phyloP scores from a whole-genome alignment of 23 tunicate species.

The Ascidia mentula region DNA sequence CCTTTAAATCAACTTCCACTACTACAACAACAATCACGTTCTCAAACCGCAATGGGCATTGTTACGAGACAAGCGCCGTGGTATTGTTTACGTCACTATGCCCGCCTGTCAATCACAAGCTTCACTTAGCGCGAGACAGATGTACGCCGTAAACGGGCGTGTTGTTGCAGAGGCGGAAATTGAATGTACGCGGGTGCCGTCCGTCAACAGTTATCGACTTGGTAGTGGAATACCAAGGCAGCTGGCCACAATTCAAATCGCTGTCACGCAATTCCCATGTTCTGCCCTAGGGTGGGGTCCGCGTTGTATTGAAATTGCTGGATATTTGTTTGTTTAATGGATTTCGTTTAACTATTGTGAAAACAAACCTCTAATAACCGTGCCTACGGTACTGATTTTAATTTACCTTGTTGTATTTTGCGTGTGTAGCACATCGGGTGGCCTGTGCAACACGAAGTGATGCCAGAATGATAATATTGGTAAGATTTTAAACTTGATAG shows the following conservation, averaged over 20 bases:
- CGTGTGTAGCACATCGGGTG: too few species aligned
- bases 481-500: too few species aligned
- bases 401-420: too few species aligned
- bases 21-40: not conserved
- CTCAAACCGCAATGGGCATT: constrained; percentile 1
- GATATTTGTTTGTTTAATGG: not conserved
- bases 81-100: not conserved
- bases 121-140: not conserved
- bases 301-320: not conserved
- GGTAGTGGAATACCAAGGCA: not conserved
- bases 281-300: not conserved
- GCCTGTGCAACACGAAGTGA: too few species aligned
- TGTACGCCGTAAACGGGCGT: not conserved
- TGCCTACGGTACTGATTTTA: too few species aligned
- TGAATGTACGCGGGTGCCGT: not conserved
- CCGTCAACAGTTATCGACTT: not conserved
- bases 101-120: not conserved
- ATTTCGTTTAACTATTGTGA: not conserved
- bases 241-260: not conserved
- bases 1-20: not conserved
- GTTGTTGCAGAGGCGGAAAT: not conserved
- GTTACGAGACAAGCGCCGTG: not conserved
- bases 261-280: not conserved
- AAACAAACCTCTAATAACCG: too few species aligned
- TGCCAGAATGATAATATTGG: too few species aligned